Percentiles rank a stretch among this genome's conserved stretches.
phyloP scores from a whole-genome alignment of 2,113 vertebrate genomes.

The Ellobius talpinus region DNA sequence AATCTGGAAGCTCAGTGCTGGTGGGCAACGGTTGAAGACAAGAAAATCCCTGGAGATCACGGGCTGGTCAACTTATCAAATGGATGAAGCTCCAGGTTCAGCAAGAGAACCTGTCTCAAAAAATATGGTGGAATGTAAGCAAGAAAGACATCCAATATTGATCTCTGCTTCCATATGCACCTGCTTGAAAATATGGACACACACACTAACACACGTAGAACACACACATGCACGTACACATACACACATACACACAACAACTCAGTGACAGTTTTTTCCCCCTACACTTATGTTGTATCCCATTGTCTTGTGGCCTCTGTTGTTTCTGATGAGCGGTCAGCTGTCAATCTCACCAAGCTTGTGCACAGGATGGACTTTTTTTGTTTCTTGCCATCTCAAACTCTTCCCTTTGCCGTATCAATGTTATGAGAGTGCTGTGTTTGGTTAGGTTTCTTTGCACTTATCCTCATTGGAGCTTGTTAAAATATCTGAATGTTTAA shows the following conservation, averaged over 20 bases:
- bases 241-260: neutral
- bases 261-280: neutral
- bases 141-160: neutral
- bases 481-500: conserved; percentile 4
- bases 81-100: neutral
- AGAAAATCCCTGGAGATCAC: neutral
- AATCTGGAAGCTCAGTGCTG: neutral
- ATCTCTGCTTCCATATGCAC: neutral
- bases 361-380: neutral
- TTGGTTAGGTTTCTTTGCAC: neutral
- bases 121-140: neutral
- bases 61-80: neutral
- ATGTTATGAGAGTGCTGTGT: neutral
- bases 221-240: neutral
- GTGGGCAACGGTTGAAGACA: neutral
- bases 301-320: neutral
- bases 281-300: neutral
- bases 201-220: neutral
- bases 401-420: conserved; percentile 4
- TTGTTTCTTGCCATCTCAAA: neutral
- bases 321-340: neutral
- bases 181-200: neutral
- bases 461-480: neutral
- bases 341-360: neutral
- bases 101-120: neutral